Conservation (phyloP, 2,113 vertebrate species). For the Tragelaphus strepsiceros region DNA sequence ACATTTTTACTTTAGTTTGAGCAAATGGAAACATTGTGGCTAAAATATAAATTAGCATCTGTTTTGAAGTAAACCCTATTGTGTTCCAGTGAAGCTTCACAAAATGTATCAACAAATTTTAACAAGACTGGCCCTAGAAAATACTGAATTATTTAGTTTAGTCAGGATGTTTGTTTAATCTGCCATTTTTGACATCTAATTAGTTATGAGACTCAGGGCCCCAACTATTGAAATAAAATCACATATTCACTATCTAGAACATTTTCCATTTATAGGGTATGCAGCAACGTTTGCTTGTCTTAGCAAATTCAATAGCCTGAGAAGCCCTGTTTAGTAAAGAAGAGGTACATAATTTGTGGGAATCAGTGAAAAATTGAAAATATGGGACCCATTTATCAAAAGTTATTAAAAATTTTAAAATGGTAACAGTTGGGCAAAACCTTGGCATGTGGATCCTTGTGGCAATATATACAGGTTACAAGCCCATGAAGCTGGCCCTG, state of each 20-base stretch:
- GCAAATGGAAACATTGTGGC: slow-evolving; percentile 53
- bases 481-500: background rate
- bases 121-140: background rate
- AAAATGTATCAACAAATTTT: background rate
- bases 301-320: background rate
- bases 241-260: background rate
- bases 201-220: background rate
- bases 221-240: background rate
- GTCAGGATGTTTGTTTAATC: background rate
- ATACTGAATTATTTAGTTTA: background rate
- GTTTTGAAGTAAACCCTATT: slow-evolving; percentile 54
- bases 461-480: background rate
- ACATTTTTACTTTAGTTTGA: slow-evolving; percentile 51
- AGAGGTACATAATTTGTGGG: background rate
- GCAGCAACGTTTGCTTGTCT: background rate
- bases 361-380: background rate
- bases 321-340: background rate
- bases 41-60: slow-evolving; percentile 69
- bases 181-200: background rate
- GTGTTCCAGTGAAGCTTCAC: background rate
- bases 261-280: background rate
- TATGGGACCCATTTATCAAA: background rate
- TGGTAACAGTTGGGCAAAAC: background rate
- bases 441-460: background rate
- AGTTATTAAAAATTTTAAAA: background rate